These are phyloP conservation scores for Phataginus tricuspis DNA, from an alignment of 2,797 vertebrate genomes.

Conservation along the genomic window DNA sequence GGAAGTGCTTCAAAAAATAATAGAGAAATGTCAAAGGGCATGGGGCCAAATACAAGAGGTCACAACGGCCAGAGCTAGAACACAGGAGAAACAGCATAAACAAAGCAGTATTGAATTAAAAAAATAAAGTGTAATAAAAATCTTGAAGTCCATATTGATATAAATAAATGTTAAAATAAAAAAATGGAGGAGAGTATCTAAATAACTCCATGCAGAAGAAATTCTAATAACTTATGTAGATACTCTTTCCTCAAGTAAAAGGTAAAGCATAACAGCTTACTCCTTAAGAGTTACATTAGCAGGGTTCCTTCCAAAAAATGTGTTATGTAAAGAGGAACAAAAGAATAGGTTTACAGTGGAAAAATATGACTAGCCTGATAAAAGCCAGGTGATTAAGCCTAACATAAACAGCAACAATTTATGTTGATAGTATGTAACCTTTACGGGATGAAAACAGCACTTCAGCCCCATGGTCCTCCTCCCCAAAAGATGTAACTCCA, in stretches of 20 bases:
- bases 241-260: not conserved
- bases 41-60: not conserved
- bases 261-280: not conserved
- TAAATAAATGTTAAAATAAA: not conserved
- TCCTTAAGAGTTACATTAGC: not conserved
- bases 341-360: not conserved
- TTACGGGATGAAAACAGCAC: not conserved
- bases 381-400: not conserved
- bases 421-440: not conserved
- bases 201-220: not conserved
- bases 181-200: not conserved
- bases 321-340: not conserved
- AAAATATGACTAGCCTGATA: not conserved
- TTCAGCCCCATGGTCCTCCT: not conserved
- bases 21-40: not conserved
- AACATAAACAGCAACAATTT: not conserved
- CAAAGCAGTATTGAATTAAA: not conserved
- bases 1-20: not conserved
- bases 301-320: not conserved
- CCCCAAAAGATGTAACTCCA: not conserved
- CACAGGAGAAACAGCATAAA: not conserved
- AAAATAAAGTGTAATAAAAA: not conserved
- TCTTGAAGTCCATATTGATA: not conserved
- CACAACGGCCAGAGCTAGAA: not conserved
- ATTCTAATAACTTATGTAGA: not conserved